Evolutionary conservation across 2,888 invertebrate genomes (phyloP), one percentile per base, ranked within the genome.

Genomic region (Scaptomyza flava): DNA sequence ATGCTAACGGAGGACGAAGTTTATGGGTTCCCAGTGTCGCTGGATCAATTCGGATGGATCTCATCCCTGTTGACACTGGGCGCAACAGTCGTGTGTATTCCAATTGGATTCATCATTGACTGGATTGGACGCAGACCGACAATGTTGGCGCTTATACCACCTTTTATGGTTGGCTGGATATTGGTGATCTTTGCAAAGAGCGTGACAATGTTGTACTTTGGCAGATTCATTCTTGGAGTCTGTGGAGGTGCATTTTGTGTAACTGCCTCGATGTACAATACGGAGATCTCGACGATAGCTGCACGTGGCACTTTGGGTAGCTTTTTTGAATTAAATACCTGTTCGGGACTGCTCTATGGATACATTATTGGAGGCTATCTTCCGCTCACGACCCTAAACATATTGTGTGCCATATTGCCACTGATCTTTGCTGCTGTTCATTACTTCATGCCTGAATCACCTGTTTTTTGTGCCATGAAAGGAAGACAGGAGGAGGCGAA

Each of bases 381-480:
- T 0, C 11, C 48, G 1, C 74, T 89, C 2, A 41, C 63, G 7
- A 5, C 36, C 6, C 73, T 87, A 31, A 90, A 85, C n/a, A 82
- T 91, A 27, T 56, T 87, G 31, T 82, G 86, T 47, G 82, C 73
- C n/a, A 59, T 86, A 3, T 41, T 91, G 45, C 90, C 97, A 0
- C 83, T 96, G 0, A 83, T 96, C 5, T 96, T 96, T 73, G 94
- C 94, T 0, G 76, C 93, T 0, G 91, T 95, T 0, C 95, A 96
- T 91, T 93, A 95, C 82, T 95, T 96, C 78, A 96, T 97, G 94
- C 98, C 97, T 0, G 98, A 98, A 90, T 95, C 96, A 2, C 98
- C 98, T 0, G 93, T 94, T 17, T 96, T 93, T 86, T 92, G 94
- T 60, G 93, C 96, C 50, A 71, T 72, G 36, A 95, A 94, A 82